These are phyloP conservation scores for Poeciliopsis infans DNA, from an alignment of 2,797 vertebrate genomes.

Conservation along the genomic window DNA sequence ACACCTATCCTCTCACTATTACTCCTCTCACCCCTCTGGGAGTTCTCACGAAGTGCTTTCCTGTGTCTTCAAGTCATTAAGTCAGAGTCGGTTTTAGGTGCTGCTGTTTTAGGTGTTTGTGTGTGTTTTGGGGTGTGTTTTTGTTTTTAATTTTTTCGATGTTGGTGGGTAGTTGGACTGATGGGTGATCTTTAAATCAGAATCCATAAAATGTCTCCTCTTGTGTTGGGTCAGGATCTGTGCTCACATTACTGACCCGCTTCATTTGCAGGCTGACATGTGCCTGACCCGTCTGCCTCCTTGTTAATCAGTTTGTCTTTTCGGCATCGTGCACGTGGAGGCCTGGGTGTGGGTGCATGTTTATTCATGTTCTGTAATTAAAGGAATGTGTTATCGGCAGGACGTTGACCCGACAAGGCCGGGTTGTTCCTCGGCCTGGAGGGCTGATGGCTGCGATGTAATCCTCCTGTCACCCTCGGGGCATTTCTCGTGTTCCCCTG, in stretches of 20 bases:
- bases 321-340: conserved; percentile 32
- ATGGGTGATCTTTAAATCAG: background rate
- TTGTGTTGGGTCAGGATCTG: background rate
- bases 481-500: conserved; percentile 49
- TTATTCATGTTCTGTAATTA: conserved; percentile 74
- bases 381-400: conserved; percentile 59
- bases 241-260: conserved; percentile 9
- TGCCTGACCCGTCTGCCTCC: conserved; percentile 32
- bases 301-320: conserved; percentile 66
- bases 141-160: background rate
- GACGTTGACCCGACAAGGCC: conserved; percentile 52
- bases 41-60: conserved; percentile 73
- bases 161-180: background rate
- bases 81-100: conserved; percentile 50
- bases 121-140: conserved; percentile 17
- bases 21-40: conserved; percentile 64
- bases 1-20: conserved; percentile 71
- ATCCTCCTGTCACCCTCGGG: conserved; percentile 74
- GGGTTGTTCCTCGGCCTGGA: conserved; percentile 37
- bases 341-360: conserved; percentile 46
- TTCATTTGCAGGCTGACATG: conserved; percentile 56
- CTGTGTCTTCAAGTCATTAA: conserved; percentile 66
- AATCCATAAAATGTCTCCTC: background rate
- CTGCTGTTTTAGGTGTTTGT: conserved; percentile 26
- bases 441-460: conserved; percentile 64